Evolutionary conservation across 2,797 vertebrate species (phyloP).

Genomic region (Echeneis naucrates): DNA sequence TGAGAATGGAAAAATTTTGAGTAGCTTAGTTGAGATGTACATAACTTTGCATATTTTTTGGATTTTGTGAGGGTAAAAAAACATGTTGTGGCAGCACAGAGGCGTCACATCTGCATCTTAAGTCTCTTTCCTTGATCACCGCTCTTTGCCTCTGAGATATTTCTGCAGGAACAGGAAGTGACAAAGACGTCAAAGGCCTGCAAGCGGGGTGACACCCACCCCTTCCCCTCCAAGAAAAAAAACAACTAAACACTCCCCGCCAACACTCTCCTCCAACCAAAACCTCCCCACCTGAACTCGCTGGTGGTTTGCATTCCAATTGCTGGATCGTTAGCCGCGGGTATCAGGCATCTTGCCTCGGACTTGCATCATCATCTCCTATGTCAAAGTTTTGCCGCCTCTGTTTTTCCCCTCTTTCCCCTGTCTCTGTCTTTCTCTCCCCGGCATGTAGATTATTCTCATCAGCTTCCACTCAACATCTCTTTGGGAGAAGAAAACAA

Average conservation of each 20-base stretch:
- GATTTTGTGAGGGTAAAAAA: not conserved
- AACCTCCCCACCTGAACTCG: conserved; percentile 71
- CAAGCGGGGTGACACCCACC: conserved; percentile 32
- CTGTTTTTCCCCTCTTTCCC: conserved; percentile 43
- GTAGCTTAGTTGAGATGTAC: not conserved
- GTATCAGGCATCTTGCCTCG: conserved; percentile 80
- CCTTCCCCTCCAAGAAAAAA: not conserved
- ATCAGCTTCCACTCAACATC: conserved; percentile 60
- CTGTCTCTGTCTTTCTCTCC: conserved; percentile 49
- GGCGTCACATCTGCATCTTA: conserved; percentile 9
- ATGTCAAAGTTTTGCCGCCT: conserved; percentile 65
- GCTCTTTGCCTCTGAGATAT: conserved; percentile 32
- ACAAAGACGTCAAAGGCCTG: conserved; percentile 52
- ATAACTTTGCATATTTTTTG: conserved; percentile 1
- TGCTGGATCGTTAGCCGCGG: conserved; percentile 76
- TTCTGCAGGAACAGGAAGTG: conserved; percentile 52
- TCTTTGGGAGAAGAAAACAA: conserved; percentile 63
- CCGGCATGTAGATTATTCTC: conserved; percentile 77
- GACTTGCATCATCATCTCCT: conserved; percentile 81
- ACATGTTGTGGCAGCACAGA: not conserved
- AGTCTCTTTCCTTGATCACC: conserved; percentile 51
- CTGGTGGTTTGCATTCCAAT: conserved; percentile 78
- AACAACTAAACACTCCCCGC: not conserved
- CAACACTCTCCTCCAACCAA: conserved; percentile 2
- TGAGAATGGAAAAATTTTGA: not conserved